Evolutionary conservation across 2,888 invertebrate genomes (phyloP), one percentile per base, ranked within the genome.

Genomic region (Eilema caniola): DNA sequence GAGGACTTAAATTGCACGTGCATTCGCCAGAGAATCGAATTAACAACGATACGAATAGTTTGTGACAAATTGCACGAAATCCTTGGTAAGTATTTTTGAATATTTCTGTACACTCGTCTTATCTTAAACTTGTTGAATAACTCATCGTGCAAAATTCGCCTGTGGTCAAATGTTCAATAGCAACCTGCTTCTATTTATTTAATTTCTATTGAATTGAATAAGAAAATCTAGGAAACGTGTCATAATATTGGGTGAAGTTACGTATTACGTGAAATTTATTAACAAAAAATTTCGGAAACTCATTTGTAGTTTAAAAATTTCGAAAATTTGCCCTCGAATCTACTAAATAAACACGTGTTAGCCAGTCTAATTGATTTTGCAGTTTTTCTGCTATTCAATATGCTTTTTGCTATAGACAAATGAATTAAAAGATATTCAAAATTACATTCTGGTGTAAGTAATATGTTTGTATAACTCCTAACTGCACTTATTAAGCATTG

Each of bases 1-100:
- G 81, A 85, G 89, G 89, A 93, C 91, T 89, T 84, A 76, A 84
- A 78, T 82, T 80, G 80, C 83, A 82, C 81, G 77, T 77, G 80
- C 85, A 76, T 77, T 82, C 85, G 84, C 88, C 81, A 87, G 76
- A 91, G 89, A 90, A 79, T 81, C 86, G 86, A 88, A 85, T 74
- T 78, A 81, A 80, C 86, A 82, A 86, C 82, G 76, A 79, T 84
- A 85, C 89, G 83, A 89, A 72, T 77, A 79, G 77, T 85, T 83
- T 82, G 76, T 75, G 82, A 79, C 75, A 77, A 85, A 88, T 92
- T 89, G 93, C 93, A 92, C 92, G 82, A 88, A 86, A 86, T 86
- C 79, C 77, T 84, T 84, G 90, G 91, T 91, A 83, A 91, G 91
- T 88, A 78, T 77, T 78, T 81, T 80, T 74, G 74, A 78, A 72